Percentiles rank a stretch among this genome's conserved stretches.
phyloP scores from a whole-genome alignment of 2,113 vertebrate species.

The Origma solitaria region DNA sequence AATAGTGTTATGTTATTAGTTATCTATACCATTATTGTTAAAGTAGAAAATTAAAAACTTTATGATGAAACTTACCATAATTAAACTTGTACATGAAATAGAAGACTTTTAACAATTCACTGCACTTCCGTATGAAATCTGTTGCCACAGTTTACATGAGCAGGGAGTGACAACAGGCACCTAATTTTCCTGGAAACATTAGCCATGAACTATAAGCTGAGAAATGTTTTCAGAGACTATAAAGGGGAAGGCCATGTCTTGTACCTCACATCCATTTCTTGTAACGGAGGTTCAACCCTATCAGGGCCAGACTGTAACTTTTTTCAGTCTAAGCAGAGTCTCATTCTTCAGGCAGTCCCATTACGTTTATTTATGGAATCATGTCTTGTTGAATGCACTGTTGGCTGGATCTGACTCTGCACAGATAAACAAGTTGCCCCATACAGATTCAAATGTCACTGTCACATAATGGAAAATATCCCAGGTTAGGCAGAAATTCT shows the following conservation, averaged over 20 bases:
- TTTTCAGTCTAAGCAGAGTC: not conserved
- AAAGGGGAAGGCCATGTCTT: not conserved
- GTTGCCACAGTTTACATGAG: not conserved
- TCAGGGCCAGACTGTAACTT: not conserved
- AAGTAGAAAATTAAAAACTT: not conserved
- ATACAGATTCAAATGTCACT: not conserved
- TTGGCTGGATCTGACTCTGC: not conserved
- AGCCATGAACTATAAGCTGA: not conserved
- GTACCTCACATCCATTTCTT: not conserved
- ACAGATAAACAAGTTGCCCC: not conserved
- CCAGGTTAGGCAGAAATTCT: not conserved
- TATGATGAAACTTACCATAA: not conserved
- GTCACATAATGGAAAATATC: not conserved
- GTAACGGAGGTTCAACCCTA: not conserved
- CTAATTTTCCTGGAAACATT: not conserved
- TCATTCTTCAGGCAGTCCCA: not conserved
- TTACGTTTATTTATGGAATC: not conserved
- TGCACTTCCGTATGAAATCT: not conserved
- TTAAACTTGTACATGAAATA: not conserved
- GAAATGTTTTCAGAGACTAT: not conserved
- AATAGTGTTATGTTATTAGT: not conserved
- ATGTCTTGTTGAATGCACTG: not conserved
- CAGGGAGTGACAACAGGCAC: not conserved
- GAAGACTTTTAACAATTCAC: not conserved
- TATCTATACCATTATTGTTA: not conserved